These are phyloP conservation scores for Lobophora halterata DNA, from an alignment of 2,888 invertebrate species.

Conservation along the genomic window DNA sequence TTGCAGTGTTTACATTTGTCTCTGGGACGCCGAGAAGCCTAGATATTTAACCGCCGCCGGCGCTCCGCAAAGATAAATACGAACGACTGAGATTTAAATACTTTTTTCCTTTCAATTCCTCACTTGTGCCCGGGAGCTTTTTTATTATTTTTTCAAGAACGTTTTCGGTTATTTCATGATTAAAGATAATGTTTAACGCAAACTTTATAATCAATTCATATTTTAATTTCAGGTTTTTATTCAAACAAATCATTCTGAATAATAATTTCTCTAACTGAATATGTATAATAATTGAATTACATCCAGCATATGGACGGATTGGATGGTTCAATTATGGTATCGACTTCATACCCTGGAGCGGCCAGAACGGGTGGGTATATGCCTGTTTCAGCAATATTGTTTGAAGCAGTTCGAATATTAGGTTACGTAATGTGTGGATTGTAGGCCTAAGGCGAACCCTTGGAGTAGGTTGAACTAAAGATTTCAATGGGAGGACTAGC, in stretches of 20 bases:
- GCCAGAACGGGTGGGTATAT: constrained; percentile 8
- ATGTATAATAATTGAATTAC: neutral
- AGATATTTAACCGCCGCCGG: constrained; percentile 70
- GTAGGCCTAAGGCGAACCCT: constrained; percentile 13
- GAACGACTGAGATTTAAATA: constrained; percentile 69
- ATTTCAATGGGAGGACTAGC: too few species aligned
- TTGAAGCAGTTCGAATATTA: constrained; percentile 20
- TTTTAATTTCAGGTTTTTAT: constrained; percentile 7
- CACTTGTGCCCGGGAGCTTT: constrained; percentile 45
- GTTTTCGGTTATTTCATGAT: constrained; percentile 30
- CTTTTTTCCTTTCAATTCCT: constrained; percentile 59
- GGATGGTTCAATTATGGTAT: constrained; percentile 7
- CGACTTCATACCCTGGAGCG: constrained; percentile 10
- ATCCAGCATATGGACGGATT: constrained; percentile 7
- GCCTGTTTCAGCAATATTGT: constrained; percentile 16
- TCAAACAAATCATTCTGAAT: too few species aligned
- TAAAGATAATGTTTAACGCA: constrained; percentile 23
- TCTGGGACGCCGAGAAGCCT: constrained; percentile 55
- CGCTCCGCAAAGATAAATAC: constrained; percentile 69
- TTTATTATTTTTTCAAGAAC: constrained; percentile 34
- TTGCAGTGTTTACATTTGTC: constrained; percentile 68
- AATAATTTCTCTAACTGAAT: neutral
- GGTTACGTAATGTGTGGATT: constrained; percentile 17
- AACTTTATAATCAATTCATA: constrained; percentile 14
- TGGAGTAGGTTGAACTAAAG: neutral